Evolutionary conservation across 1,140 invertebrate species (phyloP).

Genomic region (Eupristina koningsbergeri): DNA sequence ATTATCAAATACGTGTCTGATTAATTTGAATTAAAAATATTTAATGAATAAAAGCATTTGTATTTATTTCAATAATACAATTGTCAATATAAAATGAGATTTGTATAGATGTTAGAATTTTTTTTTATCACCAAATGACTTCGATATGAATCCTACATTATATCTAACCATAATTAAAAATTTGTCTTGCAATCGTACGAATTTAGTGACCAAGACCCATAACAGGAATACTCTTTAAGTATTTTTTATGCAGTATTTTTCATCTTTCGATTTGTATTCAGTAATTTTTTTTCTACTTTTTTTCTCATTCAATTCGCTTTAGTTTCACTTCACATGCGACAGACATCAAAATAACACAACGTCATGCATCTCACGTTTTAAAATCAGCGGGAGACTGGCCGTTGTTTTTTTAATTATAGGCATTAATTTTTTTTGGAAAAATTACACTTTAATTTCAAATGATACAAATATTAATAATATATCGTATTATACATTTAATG

Average conservation of each 20-base stretch:
- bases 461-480: background rate
- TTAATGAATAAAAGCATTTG: background rate
- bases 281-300: background rate
- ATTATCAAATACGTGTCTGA: too few relatives aligned
- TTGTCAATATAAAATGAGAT: too few relatives aligned
- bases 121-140: background rate
- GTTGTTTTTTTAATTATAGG: slow-evolving; percentile 15
- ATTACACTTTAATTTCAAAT: background rate
- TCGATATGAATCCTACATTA: background rate
- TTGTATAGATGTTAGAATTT: background rate
- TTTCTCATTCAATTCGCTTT: slow-evolving; percentile 7
- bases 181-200: slow-evolving; percentile 23
- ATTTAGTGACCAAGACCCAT: slow-evolving; percentile 4
- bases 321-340: background rate
- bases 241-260: background rate
- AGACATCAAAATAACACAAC: slow-evolving; percentile 25
- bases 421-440: background rate
- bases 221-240: background rate
- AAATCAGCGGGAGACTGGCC: background rate
- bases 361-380: background rate
- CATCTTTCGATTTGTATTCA: slow-evolving; percentile 12
- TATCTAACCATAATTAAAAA: slow-evolving; percentile 23
- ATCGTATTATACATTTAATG: too few relatives aligned
- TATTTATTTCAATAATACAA: too few relatives aligned
- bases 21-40: too few relatives aligned